These are phyloP conservation scores for Polydrusus pterygomalis DNA, from an alignment of 2,888 invertebrate species.

Conservation along the genomic window DNA sequence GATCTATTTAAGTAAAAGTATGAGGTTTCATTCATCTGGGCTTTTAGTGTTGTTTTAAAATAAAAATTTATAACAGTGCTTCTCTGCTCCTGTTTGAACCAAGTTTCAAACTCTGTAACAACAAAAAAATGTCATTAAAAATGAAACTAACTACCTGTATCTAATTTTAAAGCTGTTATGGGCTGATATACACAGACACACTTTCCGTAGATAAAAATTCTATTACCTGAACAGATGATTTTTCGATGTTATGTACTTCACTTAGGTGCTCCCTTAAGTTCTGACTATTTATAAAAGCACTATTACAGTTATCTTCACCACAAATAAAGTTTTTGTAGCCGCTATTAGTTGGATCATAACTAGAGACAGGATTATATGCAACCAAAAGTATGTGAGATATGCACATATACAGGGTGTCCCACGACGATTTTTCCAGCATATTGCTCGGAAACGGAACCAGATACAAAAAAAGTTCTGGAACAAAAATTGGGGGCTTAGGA, in stretches of 20 bases:
- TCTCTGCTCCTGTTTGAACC: neutral
- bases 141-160: too few relatives aligned
- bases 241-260: neutral
- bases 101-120: constrained; percentile 1
- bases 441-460: too few relatives aligned
- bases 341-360: neutral
- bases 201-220: neutral
- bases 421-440: too few relatives aligned
- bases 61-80: neutral
- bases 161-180: too few relatives aligned
- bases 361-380: too few relatives aligned
- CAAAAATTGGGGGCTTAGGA: too few relatives aligned
- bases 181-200: too few relatives aligned
- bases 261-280: neutral
- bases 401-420: too few relatives aligned
- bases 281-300: neutral
- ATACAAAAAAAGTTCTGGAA: too few relatives aligned
- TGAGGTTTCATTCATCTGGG: neutral
- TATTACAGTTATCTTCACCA: constrained; percentile 1
- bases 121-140: neutral
- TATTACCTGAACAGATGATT: neutral
- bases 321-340: constrained; percentile 3
- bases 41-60: neutral
- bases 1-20: neutral
- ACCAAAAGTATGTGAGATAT: too few relatives aligned